These are phyloP conservation scores for Hirtodrosophila cameraria DNA, from an alignment of 2,888 invertebrate genomes.

Conservation along the genomic window DNA sequence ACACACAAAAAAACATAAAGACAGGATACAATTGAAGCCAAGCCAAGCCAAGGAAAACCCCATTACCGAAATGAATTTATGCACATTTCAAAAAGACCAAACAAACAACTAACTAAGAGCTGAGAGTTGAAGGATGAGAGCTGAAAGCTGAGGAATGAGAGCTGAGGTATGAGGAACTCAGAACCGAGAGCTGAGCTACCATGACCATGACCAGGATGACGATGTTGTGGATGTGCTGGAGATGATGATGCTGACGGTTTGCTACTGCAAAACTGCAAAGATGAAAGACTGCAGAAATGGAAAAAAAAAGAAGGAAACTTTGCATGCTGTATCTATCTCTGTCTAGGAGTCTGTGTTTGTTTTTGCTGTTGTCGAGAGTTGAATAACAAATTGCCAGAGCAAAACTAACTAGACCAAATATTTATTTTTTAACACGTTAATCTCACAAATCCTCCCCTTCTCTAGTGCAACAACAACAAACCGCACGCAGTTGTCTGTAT, in stretches of 20 bases:
- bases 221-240: conserved; percentile 39
- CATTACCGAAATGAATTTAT: conserved; percentile 77
- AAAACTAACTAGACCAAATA: conserved; percentile 79
- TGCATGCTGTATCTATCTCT: conserved; percentile 22
- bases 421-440: conserved; percentile 80
- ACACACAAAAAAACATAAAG: background rate
- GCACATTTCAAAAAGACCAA: conserved; percentile 71
- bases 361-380: conserved; percentile 63
- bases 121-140: conserved; percentile 14
- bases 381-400: conserved; percentile 71
- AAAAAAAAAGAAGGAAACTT: conserved; percentile 57
- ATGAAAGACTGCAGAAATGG: conserved; percentile 50
- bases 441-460: conserved; percentile 71
- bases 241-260: conserved; percentile 55
- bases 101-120: conserved; percentile 47
- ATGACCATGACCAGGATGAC: conserved; percentile 45
- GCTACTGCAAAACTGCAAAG: conserved; percentile 34
- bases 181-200: too few relatives aligned
- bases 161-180: conserved; percentile 4
- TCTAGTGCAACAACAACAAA: conserved; percentile 59
- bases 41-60: conserved; percentile 61
- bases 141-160: background rate
- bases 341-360: conserved; percentile 47
- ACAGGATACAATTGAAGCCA: conserved; percentile 24
- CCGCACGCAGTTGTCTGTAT: conserved; percentile 70